Base-by-base conservation (phyloP, 2,888 invertebrate species). In the Aproaerema taeniolella region DNA sequence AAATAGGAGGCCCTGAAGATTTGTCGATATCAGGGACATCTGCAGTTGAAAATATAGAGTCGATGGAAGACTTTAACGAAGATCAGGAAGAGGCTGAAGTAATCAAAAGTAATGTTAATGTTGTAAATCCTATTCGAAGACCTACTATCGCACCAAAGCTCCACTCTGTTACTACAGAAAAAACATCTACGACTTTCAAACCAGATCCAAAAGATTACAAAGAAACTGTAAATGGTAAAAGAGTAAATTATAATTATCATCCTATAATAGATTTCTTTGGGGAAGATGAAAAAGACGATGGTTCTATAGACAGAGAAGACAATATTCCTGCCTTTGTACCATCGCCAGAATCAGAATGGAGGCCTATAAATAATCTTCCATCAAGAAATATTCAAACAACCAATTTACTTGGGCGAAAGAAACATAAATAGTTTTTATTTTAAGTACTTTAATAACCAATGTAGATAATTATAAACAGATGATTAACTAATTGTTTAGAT, bases 221-320 rank as follows among this genome's bases (percentile, higher is more conserved):
- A 31, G 71, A 77, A 36, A 64, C 65, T 33, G 58, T 59, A 11
- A 74, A 68, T 42, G 69, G 69, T 10, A 88, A 90, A 58, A 88
- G 91, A 57, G 88, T 94, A 29, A 94, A 94, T 75, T 94, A 94
- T 62, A 93, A 91, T 62, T 94, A 94, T 57, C 94, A 94, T 71
- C 94, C 94, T 1, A 94, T 94, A 33, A 93, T 94, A 50, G 94
- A 94, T 60, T 94, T 93, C 65, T 94, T 94, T 65, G 90, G 89
- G 48, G 83, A 81, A 35, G 68, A 65, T 17, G 73, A 69, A 50
- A 71, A 71, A 25, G 53, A 49, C 32, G 67, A 73, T 31, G 67
- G 67, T 26, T 72, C 76, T 9, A 79, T 81, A 47, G 86, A 86
- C 40, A 69, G 85, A 58, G 83, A 80, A 53, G 86, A 85, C 39